Evolutionary conservation across 2,113 vertebrate species (phyloP).

Genomic region (Chitala chitala): DNA sequence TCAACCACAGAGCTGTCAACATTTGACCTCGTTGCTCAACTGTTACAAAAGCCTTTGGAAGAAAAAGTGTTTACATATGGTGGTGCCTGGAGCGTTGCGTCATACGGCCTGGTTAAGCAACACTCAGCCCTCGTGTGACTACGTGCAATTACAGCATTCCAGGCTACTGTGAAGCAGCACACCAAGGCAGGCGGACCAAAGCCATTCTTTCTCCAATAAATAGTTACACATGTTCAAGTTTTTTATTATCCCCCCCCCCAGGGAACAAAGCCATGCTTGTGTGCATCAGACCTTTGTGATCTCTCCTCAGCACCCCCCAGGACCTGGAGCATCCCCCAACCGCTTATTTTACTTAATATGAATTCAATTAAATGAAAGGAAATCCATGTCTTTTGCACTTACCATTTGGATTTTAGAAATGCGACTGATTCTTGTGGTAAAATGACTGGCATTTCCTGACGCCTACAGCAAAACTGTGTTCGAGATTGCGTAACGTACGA

Average conservation of each 20-base stretch:
- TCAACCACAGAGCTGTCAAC: constrained; percentile 17
- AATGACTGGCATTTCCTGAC: constrained; percentile 19
- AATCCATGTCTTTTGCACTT: background rate
- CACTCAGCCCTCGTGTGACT: constrained; percentile 3
- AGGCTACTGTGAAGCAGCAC: constrained; percentile 9
- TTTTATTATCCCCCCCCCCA: too few species aligned
- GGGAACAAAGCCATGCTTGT: background rate
- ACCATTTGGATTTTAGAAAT: background rate
- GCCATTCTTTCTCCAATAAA: background rate
- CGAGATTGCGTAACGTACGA: background rate
- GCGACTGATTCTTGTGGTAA: constrained; percentile 15
- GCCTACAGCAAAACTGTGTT: background rate
- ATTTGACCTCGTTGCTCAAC: constrained; percentile 37
- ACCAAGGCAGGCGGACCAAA: constrained; percentile 23
- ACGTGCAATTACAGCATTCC: background rate
- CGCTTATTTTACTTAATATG: constrained; percentile 10
- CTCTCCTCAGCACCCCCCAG: background rate
- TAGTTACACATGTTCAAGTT: background rate
- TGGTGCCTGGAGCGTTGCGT: constrained; percentile 32
- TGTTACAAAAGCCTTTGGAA: constrained; percentile 37
- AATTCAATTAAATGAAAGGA: background rate
- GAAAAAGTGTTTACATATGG: constrained; percentile 37
- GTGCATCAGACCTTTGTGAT: background rate
- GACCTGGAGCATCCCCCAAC: background rate
- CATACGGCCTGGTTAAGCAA: constrained; percentile 35